Evolutionary conservation across 2,888 invertebrate genomes (phyloP), one percentile per base, ranked within the genome.

Genomic region (Prosopocoilus inquinatus): DNA sequence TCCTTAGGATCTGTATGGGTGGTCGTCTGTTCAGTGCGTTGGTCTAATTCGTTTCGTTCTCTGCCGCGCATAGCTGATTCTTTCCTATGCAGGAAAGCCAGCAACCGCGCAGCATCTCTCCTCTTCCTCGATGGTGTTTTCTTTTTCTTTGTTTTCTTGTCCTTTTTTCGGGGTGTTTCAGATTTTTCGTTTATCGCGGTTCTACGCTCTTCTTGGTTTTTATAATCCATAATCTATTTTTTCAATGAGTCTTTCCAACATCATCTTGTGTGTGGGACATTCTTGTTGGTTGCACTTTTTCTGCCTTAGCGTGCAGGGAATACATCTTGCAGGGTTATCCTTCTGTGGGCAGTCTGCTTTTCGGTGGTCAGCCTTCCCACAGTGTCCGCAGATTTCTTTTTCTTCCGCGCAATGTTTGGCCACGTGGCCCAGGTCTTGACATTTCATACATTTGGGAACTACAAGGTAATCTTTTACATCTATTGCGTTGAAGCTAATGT

Each of bases 201-300:
- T 36, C 38, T 36, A 4, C 12, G 3, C 5, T 5, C n/a, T 36
- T n/a, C 3, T n/a, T 20, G 3, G 2, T 36, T 32, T 20, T 7
- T 34, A 46, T n/a, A n/a, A n/a, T 8, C 41, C 53, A 53, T 53
- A 48, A 16, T 53, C 53, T 7, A 41, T 53, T 28, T 11, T 50
- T 35, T 55, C 28, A 4, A 55, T 50, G 1, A 50, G 15, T 9
- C 55, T 9, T n/a, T 55, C 55, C 9, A 55, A 2, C 3, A 55
- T 1, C 38, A 50, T 35, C 12, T 55, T 50, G 13, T 50, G 46
- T 0, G 50, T 50, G 1, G 28, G 36, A 16, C 50, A 55, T 1
- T 33, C 38, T 2, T 13, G 7, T 3, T 4, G 1, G 2, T 4
- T 20, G 13, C 55, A 55, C 9, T 45, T 50, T 15, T 55, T 55